Evolutionary conservation across 2,797 vertebrate genomes (phyloP), one percentile per base, ranked within the genome.

Genomic region (Thunnus albacares): DNA sequence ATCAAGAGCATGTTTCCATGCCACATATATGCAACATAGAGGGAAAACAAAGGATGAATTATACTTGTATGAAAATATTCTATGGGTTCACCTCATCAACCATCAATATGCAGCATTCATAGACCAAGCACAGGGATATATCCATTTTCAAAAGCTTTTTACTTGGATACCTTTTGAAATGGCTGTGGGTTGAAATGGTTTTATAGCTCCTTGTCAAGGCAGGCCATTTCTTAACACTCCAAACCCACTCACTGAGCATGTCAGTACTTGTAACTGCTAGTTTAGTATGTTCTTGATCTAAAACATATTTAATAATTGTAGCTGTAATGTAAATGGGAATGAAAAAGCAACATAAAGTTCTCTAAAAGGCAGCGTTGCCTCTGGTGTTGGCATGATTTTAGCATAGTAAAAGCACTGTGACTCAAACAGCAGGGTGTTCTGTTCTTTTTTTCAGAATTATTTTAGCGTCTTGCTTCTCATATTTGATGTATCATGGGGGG

Each of bases 1-100:
- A 92, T 90, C 79, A 90, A 90, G 72, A 71, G 86, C 75, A 55
- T 69, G 67, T 82, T 80, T 88, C 84, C 65, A 53, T 64, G 55
- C 73, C 66, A 71, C 82, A 73, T 83, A 79, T 65, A 75, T 80
- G 82, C 73, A 79, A 78, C 82, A 64, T 6, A 57, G 68, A 58
- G 62, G 18, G 35, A 60, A 64, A 71, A 77, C 72, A 82, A 91
- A 81, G 73, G 75, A 84, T 90, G 49, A 84, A 85, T 77, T 75
- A 79, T 57, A 70, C 60, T 72, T 64, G 33, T 65, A 57, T 10
- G 60, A 61, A 65, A 62, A 18, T 51, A 63, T 87, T 87, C 77
- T 69, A 51, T 71, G 64, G 57, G 70, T 77, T 82, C 71, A 79
- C 35, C 58, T 71, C 70, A 58, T 68, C 35, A 18, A 35, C 57